Conservation (phyloP, 2,113 vertebrate species). For the Heptranchias perlo region DNA sequence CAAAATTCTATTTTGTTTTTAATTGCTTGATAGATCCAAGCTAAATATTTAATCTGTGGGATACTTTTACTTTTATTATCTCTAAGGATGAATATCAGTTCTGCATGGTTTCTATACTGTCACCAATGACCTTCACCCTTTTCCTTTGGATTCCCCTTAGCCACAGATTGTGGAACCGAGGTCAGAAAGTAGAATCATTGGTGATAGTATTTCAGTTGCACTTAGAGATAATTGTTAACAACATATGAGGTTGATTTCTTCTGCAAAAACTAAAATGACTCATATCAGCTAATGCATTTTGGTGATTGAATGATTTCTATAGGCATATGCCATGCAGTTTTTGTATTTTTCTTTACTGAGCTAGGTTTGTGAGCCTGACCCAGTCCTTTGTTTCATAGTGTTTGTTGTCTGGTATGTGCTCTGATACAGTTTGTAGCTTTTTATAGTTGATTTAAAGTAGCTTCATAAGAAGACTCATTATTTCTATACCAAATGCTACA, state of each 20-base stretch:
- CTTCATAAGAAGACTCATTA: not conserved
- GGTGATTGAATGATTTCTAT: not conserved
- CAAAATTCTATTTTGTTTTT: not conserved
- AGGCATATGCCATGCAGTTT: not conserved
- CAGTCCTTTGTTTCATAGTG: not conserved
- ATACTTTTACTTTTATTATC: not conserved
- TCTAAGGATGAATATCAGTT: not conserved
- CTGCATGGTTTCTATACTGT: not conserved
- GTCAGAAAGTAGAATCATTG: not conserved
- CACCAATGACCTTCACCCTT: not conserved
- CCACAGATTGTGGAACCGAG: not conserved
- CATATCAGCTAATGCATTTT: not conserved
- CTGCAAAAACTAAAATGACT: not conserved
- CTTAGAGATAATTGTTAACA: not conserved
- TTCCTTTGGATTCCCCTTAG: not conserved
- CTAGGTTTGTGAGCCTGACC: not conserved
- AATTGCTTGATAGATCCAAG: not conserved
- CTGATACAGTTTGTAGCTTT: not conserved
- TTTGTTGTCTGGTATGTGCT: not conserved
- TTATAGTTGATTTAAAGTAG: not conserved
- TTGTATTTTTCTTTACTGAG: not conserved
- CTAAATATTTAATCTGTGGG: not conserved
- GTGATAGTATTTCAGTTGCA: not conserved
- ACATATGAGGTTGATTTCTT: constrained; percentile 8
- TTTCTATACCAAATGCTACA: not conserved